Evolutionary conservation across 2,113 vertebrate genomes (phyloP), one percentile per base, ranked within the genome.

Genomic region (Dicentrarchus labrax): DNA sequence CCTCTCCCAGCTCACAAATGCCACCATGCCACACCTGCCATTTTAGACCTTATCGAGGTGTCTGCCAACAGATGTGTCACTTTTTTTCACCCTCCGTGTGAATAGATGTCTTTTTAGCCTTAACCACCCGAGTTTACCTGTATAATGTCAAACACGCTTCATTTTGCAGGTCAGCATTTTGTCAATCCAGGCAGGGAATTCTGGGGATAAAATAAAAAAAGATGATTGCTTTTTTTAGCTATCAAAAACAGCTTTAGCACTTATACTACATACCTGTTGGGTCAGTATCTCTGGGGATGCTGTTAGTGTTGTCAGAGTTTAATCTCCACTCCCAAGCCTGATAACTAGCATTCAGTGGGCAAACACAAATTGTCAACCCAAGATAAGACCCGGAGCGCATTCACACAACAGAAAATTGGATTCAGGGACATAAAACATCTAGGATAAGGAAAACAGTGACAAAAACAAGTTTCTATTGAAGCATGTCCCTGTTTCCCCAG

Each of bases 1-100:
- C 84, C 83, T 81, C 91, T 93, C 90, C 92, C 78, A 74, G 76
- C 84, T 89, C 84, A 86, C 86, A 76, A 88, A 78, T 76, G 30
- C 75, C 53, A 24, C 60, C 50, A 21, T 53, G 30, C 64, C 41
- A 76, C 59, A 30, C 6, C 54, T 41, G 38, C 47, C 22, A 24
- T 41, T n/a, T 56, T 45, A 76, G 75, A 81, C 62, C 59, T 59
- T 53, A 69, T 83, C 22, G 72, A 51, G n/a, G 8, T 17, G 2
- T 67, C 22, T 65, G 41, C 36, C 21, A 38, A 43, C 65, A 72
- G 8, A 36, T 65, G 41, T 69, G 62, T 72, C 60, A 38, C 21
- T 60, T 64, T 61, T 10, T 64, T 30, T n/a, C 30, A 30, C 15
- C 47, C 16, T 41, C 59, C 16, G 0, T 53, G 19, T 45, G 11